Evolutionary conservation across 2,888 invertebrate genomes (phyloP).

Genomic region (Drosophila setosimentum): DNA sequence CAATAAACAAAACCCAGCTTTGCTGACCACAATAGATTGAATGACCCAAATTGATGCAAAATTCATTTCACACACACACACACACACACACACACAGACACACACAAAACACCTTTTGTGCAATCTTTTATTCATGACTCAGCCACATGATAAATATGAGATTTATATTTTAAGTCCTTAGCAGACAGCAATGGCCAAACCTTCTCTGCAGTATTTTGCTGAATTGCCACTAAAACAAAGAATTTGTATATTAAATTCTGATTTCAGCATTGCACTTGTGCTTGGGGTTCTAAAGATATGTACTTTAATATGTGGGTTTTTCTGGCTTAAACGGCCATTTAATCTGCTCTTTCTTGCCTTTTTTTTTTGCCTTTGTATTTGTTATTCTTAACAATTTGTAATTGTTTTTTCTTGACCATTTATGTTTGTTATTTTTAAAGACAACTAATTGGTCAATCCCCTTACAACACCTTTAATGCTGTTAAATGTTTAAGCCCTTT

Average conservation of each 20-base stretch:
- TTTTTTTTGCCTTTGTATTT: not conserved
- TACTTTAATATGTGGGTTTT: not conserved
- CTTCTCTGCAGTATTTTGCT: not conserved
- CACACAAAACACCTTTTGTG: not conserved
- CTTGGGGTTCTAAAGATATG: not conserved
- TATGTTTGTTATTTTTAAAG: conserved; percentile 9
- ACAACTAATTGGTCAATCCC: conserved; percentile 1
- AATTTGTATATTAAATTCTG: not conserved
- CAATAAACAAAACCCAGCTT: conserved; percentile 10
- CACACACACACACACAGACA: not conserved
- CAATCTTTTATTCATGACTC: conserved; percentile 49
- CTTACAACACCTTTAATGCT: not conserved
- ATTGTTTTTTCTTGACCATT: not conserved
- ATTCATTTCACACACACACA: not conserved
- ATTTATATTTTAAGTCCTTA: conserved; percentile 1
- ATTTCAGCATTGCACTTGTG: not conserved
- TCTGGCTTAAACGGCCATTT: not conserved
- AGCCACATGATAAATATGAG: conserved; percentile 24
- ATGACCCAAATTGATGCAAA: conserved; percentile 7
- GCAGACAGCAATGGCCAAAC: not conserved
- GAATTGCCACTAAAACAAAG: not conserved
- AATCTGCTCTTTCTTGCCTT: not conserved
- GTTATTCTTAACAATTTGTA: not conserved
- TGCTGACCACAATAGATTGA: not conserved
- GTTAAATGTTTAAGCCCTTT: not conserved